Percentiles rank a stretch among this genome's conserved stretches.
phyloP scores from a whole-genome alignment of 2,888 invertebrate genomes.

The Cataglyphis cursor region DNA sequence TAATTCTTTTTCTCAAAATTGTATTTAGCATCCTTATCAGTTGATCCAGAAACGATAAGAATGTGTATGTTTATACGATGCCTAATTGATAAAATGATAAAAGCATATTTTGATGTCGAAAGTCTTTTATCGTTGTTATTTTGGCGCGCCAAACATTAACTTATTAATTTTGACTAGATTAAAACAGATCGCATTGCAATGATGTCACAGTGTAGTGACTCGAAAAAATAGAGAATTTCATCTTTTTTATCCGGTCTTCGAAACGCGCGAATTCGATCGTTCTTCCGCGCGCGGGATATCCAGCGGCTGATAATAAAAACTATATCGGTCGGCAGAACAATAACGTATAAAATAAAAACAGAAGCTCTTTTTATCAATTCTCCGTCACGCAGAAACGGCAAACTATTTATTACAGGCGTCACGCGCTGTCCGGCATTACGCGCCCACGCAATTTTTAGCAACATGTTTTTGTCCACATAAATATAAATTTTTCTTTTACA shows the following conservation, averaged over 20 bases:
- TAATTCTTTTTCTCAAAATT: background rate
- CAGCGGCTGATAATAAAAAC: slow-evolving; percentile 52
- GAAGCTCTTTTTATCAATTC: slow-evolving; percentile 45
- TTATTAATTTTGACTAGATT: slow-evolving; percentile 40
- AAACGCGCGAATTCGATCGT: slow-evolving; percentile 14
- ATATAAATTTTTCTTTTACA: slow-evolving; percentile 35
- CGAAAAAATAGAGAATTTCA: background rate
- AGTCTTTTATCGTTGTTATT: slow-evolving; percentile 18
- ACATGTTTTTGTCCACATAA: slow-evolving; percentile 64
- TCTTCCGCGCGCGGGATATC: slow-evolving; percentile 16
- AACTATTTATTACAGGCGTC: slow-evolving; percentile 29
- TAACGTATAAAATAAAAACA: slow-evolving; percentile 49
- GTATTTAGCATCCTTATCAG: background rate
- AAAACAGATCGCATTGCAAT: background rate
- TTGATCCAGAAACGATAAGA: slow-evolving; percentile 24
- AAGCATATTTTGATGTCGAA: background rate
- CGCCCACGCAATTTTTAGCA: slow-evolving; percentile 74
- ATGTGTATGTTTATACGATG: slow-evolving; percentile 2
- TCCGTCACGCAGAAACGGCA: slow-evolving; percentile 59
- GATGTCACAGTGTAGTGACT: slow-evolving; percentile 6
- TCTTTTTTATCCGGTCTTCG: slow-evolving; percentile 17
- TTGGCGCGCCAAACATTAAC: slow-evolving; percentile 10
- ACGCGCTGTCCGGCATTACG: slow-evolving; percentile 32
- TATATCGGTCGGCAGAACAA: slow-evolving; percentile 35
- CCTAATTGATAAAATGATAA: background rate